Base-by-base conservation (phyloP, 2,888 invertebrate species). In the Scelioninae gen. 1 region DNA sequence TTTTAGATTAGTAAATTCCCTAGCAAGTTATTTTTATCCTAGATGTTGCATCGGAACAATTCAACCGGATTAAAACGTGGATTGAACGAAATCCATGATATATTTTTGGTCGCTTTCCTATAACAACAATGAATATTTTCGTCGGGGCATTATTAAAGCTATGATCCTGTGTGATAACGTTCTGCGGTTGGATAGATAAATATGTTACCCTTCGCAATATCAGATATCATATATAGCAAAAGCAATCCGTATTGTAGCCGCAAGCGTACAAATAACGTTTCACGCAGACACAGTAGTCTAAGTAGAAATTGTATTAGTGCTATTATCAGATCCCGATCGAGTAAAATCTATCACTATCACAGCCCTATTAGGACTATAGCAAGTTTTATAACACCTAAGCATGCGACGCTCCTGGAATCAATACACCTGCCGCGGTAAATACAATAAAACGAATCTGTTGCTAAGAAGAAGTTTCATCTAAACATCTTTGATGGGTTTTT, bases 341-440 rank as follows among this genome's bases (percentile, higher is more conserved):
- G 62, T 38, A 49, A 56, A 69, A 78, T 78, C 69, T 78, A 78
- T 71, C 78, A 71, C 71, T 65, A 78, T 78, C 65, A 51, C 71
- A 71, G 71, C 31, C 77, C 77, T 78, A 78, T 78, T 71, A 78
- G 77, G 56, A 71, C 31, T 71, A 69, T 29, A 71, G 47, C 49
- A 40, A 78, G 71, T 78, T 78, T 78, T 78, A 78, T 78, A 71
- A 78, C 78, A 71, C 63, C 56, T 71, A 32, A 56, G 71, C 78
- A 78, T 78, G 78, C 78, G 71, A 78, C 63, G 78, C 47, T 71
- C 49, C 65, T 71, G 58, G 11, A 79, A 79, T 79, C 79, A 79
- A 72, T 72, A 79, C 65, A 72, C 56, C 31, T 66, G 10, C 32
- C 32, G 43, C 34, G 38, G 58, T 58, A 75, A 75, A 49, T 49